Base-by-base conservation (phyloP, 2,888 invertebrate genomes). In the Rhagonycha fulva region DNA sequence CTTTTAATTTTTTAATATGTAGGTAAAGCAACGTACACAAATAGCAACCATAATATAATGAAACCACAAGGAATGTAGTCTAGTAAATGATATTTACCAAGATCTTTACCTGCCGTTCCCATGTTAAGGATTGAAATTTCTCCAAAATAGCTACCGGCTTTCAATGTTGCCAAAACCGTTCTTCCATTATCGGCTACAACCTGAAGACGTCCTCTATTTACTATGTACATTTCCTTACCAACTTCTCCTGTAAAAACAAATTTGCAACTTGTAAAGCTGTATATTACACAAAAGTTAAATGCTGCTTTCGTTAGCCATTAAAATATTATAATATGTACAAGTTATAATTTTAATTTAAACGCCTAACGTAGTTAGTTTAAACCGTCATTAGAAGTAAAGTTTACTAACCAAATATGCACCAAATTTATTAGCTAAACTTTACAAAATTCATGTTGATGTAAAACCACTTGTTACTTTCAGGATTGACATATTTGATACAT, bases 171-270 rank as follows among this genome's bases (percentile, higher is more conserved):
- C 89, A 99, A 92, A 82, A 98, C 98, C 72, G 97, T 97, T 89
- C 96, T 94, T 82, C 97, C 97, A 89, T 97, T 96, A 90, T 98
- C 97, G 79, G 94, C 97, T 82, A 96, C 98, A 88, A 96, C 98
- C 91, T 95, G 97, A 85, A 98, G 92, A 83, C 96, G 93, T 81
- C 99, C 98, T 84, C 98, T 92, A 90, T 98, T 98, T 83, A 99
- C 98, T 90, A 99, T 98, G 91, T 99, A 99, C 98, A 99, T 99
- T 90, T 98, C 98, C 89, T 98, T 98, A 82, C 98, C 98, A 81
- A 99, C 98, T 91, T 99, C 98, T 85, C 98, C 98, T 98, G 91
- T 1, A 89, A 86, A 85, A 78, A 47, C 7, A 47, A 47, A 47
- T 47, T 47, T n/a, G 2, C 11, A 47, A 47, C n/a, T 47, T 47